These are phyloP conservation scores for Oxytorus armatus DNA, from an alignment of 2,888 invertebrate species.

Conservation along the genomic window DNA sequence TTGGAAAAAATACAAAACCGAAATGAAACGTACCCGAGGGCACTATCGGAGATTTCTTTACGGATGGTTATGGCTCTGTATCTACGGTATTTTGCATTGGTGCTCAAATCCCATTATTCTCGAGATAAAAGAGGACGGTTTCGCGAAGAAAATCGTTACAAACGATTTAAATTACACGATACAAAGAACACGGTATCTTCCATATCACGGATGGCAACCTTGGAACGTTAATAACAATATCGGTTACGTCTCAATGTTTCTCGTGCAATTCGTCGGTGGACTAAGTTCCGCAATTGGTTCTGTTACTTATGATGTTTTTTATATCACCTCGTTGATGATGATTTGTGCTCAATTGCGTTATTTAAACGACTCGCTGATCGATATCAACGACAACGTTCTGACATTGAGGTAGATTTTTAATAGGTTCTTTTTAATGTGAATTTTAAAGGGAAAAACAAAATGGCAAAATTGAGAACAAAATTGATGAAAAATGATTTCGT, in stretches of 20 bases:
- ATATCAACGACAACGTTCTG: slow-evolving; percentile 2
- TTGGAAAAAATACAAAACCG: slow-evolving; percentile 54
- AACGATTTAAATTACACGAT: slow-evolving; percentile 25
- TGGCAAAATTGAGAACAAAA: neutral
- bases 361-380: slow-evolving; percentile 67
- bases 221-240: slow-evolving; percentile 61
- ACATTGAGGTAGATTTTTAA: slow-evolving; percentile 53
- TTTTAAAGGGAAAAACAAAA: slow-evolving; percentile 16
- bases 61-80: slow-evolving; percentile 66
- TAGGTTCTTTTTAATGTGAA: neutral
- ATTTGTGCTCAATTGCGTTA: slow-evolving; percentile 70
- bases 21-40: slow-evolving; percentile 58
- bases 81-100: slow-evolving; percentile 73
- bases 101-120: slow-evolving; percentile 71
- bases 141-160: slow-evolving; percentile 9
- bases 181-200: slow-evolving; percentile 65
- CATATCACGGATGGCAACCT: slow-evolving; percentile 72
- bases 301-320: slow-evolving; percentile 71
- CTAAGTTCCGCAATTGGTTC: slow-evolving; percentile 70
- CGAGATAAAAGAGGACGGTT: slow-evolving; percentile 55
- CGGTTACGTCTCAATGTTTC: slow-evolving; percentile 68
- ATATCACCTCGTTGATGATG: slow-evolving; percentile 69
- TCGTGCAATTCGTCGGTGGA: slow-evolving; percentile 71
- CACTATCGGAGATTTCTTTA: slow-evolving; percentile 64
- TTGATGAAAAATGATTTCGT: neutral